Percentiles rank a stretch among this genome's conserved stretches.
Conservation (phyloP, 2,797 vertebrate species). For the Lepus oiostolus region DNA sequence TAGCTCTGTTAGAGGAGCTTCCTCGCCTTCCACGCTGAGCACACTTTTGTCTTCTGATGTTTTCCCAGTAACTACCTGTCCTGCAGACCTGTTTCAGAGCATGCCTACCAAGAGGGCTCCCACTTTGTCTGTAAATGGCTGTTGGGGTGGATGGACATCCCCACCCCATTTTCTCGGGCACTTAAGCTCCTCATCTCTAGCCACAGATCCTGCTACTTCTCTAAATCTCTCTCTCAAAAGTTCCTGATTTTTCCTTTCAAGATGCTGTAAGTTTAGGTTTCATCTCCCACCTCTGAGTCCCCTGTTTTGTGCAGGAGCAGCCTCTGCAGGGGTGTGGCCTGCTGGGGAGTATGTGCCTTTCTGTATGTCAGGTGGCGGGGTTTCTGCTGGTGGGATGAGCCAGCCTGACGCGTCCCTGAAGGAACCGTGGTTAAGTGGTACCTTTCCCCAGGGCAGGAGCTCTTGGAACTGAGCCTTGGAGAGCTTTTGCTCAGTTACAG, state of each 20-base stretch:
- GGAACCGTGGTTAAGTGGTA: not conserved
- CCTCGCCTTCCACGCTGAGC: not conserved
- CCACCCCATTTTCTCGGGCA: not conserved
- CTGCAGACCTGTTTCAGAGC: not conserved
- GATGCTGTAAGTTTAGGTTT: not conserved
- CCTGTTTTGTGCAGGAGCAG: not conserved
- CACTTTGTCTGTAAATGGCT: not conserved
- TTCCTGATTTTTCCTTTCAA: constrained; percentile 60
- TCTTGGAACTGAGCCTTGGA: not conserved
- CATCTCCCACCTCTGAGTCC: not conserved
- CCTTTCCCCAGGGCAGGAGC: not conserved
- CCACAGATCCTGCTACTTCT: constrained; percentile 44
- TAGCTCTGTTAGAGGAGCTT: not conserved
- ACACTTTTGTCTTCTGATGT: not conserved
- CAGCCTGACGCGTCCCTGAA: not conserved
- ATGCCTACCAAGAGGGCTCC: not conserved
- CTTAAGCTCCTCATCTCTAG: not conserved
- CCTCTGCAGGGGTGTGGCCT: not conserved
- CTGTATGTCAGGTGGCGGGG: not conserved
- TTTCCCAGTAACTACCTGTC: not conserved
- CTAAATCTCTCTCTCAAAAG: not conserved
- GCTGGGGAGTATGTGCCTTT: not conserved
- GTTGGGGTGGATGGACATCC: not conserved
- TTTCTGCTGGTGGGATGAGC: not conserved
- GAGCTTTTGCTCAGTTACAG: not conserved